Base-by-base conservation (phyloP, 1,140 invertebrate genomes). In the Saccostrea glomerata region DNA sequence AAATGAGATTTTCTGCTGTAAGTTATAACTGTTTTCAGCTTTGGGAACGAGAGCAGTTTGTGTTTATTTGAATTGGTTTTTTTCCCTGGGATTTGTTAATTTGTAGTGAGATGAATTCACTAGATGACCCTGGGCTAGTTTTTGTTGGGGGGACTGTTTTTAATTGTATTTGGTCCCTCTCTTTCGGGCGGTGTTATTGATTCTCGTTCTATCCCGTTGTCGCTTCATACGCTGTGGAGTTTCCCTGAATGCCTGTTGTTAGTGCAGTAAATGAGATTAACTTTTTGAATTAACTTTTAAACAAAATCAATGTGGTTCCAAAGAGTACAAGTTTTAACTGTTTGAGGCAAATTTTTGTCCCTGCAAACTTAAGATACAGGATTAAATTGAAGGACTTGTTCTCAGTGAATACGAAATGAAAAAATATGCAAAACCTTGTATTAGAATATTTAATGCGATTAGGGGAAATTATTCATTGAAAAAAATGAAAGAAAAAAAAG, bases 251-350 rank as follows among this genome's bases (percentile, higher is more conserved):
- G 30, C 70, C 30, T 36, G 13, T 15, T 30, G 70, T 77, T 77
- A 77, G 12, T 77, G 70, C 70, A 30, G 70, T 77, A 77, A 77
- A 77, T 77, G 70, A 77, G 70, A 77, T 77, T 77, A 77, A 36
- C 23, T 77, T 77, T 77, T 77, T 23, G 25, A 77, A 30, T 77
- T 30, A 77, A 23, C 25, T 77, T 77, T 77, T 30, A 77, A 77
- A 23, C 15, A 77, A 77, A 77, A 77, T 77, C 70, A 77, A 77
- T 77, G 70, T 77, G n/a, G 23, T 77, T 77, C 25, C 23, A 36
- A 77, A 77, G 70, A 15, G 25, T 20, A 23, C 25, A 15, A 25
- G 30, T 77, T 77, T 77, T 77, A 25, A 36, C 70, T 77, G 25
- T 77, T 30, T 30, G 25, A 77, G 70, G 25, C 12, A 25, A 77